Evolutionary conservation across 30 jellyfish, hydroid and myxozoan species (phyloP), one percentile per base, ranked within the genome.

Genomic region (Phacellophora camtschatica): DNA sequence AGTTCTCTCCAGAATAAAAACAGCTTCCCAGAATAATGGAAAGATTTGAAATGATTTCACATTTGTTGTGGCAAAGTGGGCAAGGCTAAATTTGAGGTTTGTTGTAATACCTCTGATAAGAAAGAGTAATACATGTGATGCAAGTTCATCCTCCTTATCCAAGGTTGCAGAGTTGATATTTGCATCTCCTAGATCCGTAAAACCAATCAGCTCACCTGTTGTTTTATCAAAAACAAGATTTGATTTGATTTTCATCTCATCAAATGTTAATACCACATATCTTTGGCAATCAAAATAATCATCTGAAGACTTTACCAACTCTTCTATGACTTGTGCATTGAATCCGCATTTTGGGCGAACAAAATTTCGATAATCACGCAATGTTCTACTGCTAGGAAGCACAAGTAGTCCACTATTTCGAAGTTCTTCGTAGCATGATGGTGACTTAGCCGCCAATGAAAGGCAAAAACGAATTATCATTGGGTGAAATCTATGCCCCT

Each of bases 1-100:
- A 15, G 74, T 45, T 5, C 19, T 3, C 34, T 72, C 85, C 62
- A 49, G 28, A 4, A 72, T 24, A 10, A 33, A 27, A 10, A 72
- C 72, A 50, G 88, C 95, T 51, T 56, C 42, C 94, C 96, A 87
- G 35, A 87, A 87, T 41, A 87, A 27, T 5, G 83, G 41, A 28
- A 61, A 23, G 4, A 87, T 2, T 31, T 77, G 89, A 33, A 19
- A 12, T 4, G 58, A 25, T 19, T 73, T 6, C 9, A 46, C 74
- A 9, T 63, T 43, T 3, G 31, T 31, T 18, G 90, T 79, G 13
- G 58, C 82, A 45, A 63, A 59, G 34, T 62, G 63, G 25, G 50
- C 41, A 27, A 76, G 10, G 13, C 25, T 5, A 30, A 3, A 79
- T 33, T 64, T 23, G n/a, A 66, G 53, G 22, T 49, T 50, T 11